These are phyloP conservation scores for Cacoxenus indagator DNA, from an alignment of 2,888 invertebrate species.

Conservation along the genomic window DNA sequence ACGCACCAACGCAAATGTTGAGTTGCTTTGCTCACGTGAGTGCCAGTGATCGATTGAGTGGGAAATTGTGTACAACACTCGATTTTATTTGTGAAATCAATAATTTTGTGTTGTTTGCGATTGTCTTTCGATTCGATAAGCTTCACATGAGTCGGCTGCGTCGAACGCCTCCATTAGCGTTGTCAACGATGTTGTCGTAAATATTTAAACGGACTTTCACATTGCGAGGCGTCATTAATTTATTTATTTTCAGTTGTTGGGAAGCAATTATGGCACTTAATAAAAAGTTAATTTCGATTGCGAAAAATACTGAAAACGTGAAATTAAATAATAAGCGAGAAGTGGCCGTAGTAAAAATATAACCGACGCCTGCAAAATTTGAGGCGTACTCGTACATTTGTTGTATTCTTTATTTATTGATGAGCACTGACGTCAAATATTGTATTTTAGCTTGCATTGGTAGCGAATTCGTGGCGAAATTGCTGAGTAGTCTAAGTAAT, in stretches of 20 bases:
- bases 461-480: too few species aligned
- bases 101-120: too few species aligned
- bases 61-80: not conserved
- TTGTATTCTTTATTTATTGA: too few species aligned
- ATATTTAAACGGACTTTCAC: not conserved
- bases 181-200: not conserved
- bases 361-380: not conserved
- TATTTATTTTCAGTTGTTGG: not conserved
- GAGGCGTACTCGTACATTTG: not conserved
- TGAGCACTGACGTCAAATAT: too few species aligned
- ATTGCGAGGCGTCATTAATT: not conserved
- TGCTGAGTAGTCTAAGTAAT: too few species aligned
- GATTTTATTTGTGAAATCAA: too few species aligned
- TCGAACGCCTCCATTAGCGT: too few species aligned
- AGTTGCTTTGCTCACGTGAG: not conserved
- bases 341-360: not conserved
- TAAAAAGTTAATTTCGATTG: not conserved
- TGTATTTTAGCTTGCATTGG: too few species aligned
- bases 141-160: too few species aligned
- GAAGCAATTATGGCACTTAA: not conserved
- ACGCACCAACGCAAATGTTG: too few species aligned
- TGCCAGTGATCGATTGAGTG: not conserved
- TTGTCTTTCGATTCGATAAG: too few species aligned
- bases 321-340: not conserved
- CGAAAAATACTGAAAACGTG: not conserved